Conservation (phyloP, 2,797 vertebrate species). For the Diplodus sargus region DNA sequence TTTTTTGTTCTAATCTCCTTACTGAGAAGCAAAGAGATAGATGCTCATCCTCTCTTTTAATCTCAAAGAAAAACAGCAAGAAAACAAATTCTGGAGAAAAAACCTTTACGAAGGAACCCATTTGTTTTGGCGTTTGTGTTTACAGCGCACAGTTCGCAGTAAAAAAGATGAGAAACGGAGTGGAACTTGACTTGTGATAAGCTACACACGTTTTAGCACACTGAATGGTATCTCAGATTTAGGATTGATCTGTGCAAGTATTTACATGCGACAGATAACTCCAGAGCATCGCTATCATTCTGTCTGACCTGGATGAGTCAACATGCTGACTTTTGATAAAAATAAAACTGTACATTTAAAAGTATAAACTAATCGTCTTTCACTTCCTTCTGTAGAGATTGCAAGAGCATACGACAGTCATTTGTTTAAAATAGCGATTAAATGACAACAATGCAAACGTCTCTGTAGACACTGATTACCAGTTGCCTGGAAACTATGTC, state of each 20-base stretch:
- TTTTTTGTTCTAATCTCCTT: not conserved
- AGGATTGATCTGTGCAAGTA: not conserved
- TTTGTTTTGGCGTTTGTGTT: too few relatives aligned
- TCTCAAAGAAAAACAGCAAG: not conserved
- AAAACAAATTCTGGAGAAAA: not conserved
- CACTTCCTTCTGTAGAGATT: not conserved
- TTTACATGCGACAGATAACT: not conserved
- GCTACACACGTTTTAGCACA: not conserved
- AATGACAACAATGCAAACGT: constrained; percentile 33
- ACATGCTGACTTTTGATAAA: not conserved
- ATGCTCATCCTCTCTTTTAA: constrained; percentile 4
- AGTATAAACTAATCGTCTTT: not conserved
- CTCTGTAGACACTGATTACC: constrained; percentile 5
- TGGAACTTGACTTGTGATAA: not conserved
- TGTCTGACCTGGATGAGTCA: not conserved
- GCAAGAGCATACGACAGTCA: not conserved
- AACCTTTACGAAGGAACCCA: not conserved
- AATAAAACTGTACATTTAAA: not conserved
- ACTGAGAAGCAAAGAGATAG: not conserved
- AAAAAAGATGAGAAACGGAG: not conserved
- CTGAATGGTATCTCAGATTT: not conserved
- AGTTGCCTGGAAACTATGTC: constrained; percentile 57
- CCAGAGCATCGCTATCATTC: not conserved
- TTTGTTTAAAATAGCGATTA: constrained; percentile 18
- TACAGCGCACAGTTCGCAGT: not conserved